phyloP scores from a whole-genome alignment of 2,113 vertebrate genomes.

The Cathartes aura region DNA sequence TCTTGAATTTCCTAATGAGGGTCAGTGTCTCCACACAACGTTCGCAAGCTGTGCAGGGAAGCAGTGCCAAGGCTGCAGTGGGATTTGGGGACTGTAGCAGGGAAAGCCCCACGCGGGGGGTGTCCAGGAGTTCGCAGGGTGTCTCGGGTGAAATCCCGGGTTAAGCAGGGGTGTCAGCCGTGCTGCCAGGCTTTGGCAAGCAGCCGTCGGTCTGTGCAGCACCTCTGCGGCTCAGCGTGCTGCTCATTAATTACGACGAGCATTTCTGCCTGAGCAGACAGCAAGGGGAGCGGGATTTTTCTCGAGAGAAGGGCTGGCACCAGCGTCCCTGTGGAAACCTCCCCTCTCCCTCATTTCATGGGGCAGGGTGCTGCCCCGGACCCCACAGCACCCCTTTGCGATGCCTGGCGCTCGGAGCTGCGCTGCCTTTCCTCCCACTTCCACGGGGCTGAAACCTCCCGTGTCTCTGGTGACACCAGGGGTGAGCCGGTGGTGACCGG shows the following conservation, averaged over 20 bases:
- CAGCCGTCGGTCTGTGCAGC: fast-evolving
- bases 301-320: not conserved
- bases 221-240: fast-evolving
- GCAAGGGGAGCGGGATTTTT: not conserved
- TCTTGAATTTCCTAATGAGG: fast-evolving
- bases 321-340: not conserved
- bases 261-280: not conserved
- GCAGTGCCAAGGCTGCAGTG: not conserved
- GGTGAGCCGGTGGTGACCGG: not conserved
- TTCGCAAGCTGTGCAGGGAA: fast-evolving
- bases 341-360: fast-evolving
- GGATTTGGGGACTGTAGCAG: not conserved
- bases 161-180: no score
- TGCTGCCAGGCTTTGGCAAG: not conserved
- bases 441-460: no score
- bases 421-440: not conserved
- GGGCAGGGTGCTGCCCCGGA: not conserved
- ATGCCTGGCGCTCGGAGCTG: fast-evolving
- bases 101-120: fast-evolving
- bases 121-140: fast-evolving
- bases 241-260: not conserved
- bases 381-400: not conserved
- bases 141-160: not conserved
- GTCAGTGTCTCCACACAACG: fast-evolving
- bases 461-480: not conserved